Percentiles rank a stretch among this genome's conserved stretches.
Conservation (phyloP, 2,113 vertebrate genomes). For the Crotophaga sulcirostris region DNA sequence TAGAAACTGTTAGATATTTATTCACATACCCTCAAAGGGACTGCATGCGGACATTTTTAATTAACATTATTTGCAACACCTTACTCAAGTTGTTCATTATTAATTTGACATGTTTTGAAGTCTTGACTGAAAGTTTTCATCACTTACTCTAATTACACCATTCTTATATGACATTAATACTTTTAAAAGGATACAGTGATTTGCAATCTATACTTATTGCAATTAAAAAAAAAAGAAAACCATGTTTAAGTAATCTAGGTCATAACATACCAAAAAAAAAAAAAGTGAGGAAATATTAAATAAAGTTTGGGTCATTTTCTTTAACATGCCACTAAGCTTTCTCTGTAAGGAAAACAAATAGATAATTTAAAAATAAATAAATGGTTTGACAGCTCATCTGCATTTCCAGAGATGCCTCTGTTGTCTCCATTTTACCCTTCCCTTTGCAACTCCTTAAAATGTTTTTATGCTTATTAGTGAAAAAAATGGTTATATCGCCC, state of each 20-base stretch:
- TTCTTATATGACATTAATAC: constrained; percentile 27
- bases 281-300: background rate
- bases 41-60: constrained; percentile 40
- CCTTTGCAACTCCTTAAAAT: background rate
- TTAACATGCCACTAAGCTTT: background rate
- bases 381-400: background rate
- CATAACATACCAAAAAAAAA: background rate
- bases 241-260: constrained; percentile 1
- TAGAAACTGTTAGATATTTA: constrained; percentile 48
- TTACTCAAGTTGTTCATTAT: constrained; percentile 23
- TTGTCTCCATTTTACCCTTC: background rate
- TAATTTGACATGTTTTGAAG: constrained; percentile 36
- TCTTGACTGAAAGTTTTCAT: constrained; percentile 30
- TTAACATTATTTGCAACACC: constrained; percentile 60
- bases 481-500: background rate
- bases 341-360: background rate
- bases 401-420: background rate
- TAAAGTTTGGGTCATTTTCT: background rate
- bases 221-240: constrained; percentile 36
- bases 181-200: background rate
- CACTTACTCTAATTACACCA: constrained; percentile 37
- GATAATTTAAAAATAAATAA: background rate
- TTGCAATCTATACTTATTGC: constrained; percentile 31
- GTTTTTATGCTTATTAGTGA: background rate
- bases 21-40: constrained; percentile 28